Conservation (phyloP, 2,113 vertebrate species). For the Xenus cinereus region DNA sequence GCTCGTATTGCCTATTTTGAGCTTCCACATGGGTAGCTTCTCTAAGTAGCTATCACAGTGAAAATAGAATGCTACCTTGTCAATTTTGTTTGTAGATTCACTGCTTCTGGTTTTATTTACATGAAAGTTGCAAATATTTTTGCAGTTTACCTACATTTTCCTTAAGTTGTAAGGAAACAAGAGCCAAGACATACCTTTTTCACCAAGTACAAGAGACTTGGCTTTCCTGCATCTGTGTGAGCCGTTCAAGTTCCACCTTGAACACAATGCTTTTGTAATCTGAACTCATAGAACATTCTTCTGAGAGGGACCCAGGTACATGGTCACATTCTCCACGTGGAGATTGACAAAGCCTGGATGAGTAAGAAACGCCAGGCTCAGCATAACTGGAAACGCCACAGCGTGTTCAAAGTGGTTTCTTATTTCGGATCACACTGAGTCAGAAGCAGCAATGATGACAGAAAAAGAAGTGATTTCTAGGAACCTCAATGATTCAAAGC, state of each 20-base stretch:
- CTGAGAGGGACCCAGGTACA: not conserved
- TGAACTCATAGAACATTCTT: not conserved
- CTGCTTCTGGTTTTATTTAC: not conserved
- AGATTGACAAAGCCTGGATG: not conserved
- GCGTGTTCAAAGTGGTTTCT: not conserved
- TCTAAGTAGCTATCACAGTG: not conserved
- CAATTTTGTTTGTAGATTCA: not conserved
- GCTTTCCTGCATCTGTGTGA: not conserved
- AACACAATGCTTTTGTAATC: accelerated
- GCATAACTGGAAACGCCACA: not conserved
- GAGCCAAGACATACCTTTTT: not conserved
- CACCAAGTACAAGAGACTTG: not conserved
- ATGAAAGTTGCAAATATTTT: not conserved
- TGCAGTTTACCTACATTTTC: not conserved
- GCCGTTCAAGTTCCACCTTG: not conserved
- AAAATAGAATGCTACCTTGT: not conserved
- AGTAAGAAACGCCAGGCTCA: not conserved
- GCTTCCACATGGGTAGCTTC: not conserved
- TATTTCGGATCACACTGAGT: not conserved
- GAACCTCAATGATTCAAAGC: not conserved
- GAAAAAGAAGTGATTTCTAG: not conserved
- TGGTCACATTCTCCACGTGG: not conserved
- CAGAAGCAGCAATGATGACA: not conserved
- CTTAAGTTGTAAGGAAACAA: not conserved
- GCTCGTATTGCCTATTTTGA: not conserved